phyloP scores from a whole-genome alignment of 2,113 vertebrate genomes.

The Eurypyga helias region DNA sequence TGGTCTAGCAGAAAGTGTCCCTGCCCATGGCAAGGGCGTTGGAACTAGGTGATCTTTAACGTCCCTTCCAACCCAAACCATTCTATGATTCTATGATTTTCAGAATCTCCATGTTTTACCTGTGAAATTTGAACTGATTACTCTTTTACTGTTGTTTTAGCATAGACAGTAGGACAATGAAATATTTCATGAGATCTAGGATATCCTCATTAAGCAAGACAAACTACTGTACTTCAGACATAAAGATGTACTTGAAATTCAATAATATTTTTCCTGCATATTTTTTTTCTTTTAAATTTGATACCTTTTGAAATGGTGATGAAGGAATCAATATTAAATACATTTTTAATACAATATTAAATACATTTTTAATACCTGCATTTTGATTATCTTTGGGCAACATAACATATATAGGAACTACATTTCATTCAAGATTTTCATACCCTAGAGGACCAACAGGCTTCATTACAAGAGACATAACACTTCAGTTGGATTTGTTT shows the following conservation, averaged over 20 bases:
- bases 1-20: too few species aligned
- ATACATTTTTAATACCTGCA: neutral
- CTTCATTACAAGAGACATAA: neutral
- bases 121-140: neutral
- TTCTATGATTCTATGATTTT: too few species aligned
- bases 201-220: neutral
- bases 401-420: neutral
- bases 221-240: neutral
- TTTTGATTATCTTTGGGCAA: neutral
- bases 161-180: neutral
- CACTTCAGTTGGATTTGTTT: neutral
- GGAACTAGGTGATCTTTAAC: too few species aligned
- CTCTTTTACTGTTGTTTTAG: neutral
- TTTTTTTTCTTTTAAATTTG: neutral
- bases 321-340: neutral
- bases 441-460: neutral
- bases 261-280: neutral
- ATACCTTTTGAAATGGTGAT: neutral
- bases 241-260: neutral
- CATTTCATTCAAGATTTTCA: neutral
- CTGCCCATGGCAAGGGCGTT: too few species aligned
- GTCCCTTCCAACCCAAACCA: too few species aligned
- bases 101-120: neutral
- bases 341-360: neutral
- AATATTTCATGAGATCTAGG: neutral